Conservation (phyloP, 2,113 vertebrate species). For the Centropristis striata region DNA sequence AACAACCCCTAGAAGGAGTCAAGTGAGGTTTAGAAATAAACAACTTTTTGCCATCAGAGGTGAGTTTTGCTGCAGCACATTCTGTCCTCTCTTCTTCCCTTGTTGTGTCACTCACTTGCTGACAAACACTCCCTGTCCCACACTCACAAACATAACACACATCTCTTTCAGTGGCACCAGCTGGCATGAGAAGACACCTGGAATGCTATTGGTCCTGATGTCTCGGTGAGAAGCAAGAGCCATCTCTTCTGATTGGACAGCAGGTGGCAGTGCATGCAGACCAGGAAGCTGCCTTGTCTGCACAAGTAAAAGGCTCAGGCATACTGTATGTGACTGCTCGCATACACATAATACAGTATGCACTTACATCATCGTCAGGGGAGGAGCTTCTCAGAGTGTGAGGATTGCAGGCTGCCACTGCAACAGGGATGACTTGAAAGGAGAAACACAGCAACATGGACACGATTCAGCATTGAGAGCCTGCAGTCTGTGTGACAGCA, state of each 20-base stretch:
- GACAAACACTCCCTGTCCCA: neutral
- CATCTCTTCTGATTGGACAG: slow-evolving; percentile 53
- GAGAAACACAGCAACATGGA: slow-evolving; percentile 47
- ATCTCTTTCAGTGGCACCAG: slow-evolving; percentile 11
- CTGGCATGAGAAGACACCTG: slow-evolving; percentile 23
- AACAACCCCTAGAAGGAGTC: too few relatives aligned
- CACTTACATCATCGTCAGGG: slow-evolving; percentile 69
- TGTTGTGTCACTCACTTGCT: slow-evolving; percentile 1
- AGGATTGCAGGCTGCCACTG: slow-evolving; percentile 75
- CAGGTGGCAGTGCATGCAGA: slow-evolving; percentile 64
- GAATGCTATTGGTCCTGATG: slow-evolving; percentile 50
- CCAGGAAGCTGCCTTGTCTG: slow-evolving; percentile 62
- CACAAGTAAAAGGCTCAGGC: slow-evolving; percentile 58
- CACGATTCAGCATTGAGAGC: slow-evolving; percentile 30
- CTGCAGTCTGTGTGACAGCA: slow-evolving; percentile 49
- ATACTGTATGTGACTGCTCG: slow-evolving; percentile 19
- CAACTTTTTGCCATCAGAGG: neutral
- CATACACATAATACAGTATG: slow-evolving; percentile 58
- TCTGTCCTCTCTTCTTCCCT: slow-evolving; percentile 8
- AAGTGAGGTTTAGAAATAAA: neutral
- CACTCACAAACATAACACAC: slow-evolving; percentile 8
- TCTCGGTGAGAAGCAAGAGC: slow-evolving; percentile 28
- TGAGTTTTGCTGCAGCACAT: slow-evolving; percentile 4
- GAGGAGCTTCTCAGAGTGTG: slow-evolving; percentile 72
- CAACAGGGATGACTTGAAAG: slow-evolving; percentile 68